Evolutionary conservation across 2,888 invertebrate species (phyloP).

Genomic region (Cheilosia impressa): DNA sequence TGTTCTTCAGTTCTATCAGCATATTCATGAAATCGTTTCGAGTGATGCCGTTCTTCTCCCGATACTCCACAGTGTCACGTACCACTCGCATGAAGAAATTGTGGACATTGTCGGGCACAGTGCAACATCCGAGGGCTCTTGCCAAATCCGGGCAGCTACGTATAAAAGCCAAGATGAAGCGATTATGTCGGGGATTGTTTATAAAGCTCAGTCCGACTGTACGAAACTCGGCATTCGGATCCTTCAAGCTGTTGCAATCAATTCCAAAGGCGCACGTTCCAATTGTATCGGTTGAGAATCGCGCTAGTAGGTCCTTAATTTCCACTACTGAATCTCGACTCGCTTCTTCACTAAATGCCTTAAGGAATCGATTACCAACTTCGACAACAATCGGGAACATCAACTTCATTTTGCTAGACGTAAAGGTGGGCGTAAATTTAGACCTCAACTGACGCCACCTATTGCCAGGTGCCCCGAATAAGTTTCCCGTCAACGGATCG

Average conservation of each 20-base stretch:
- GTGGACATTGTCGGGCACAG: constrained; percentile 77
- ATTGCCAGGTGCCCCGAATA: constrained; percentile 82
- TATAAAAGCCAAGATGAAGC: neutral
- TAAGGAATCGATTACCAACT: constrained; percentile 67
- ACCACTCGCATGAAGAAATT: constrained; percentile 84
- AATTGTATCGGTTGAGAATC: constrained; percentile 85
- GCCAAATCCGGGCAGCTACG: constrained; percentile 77
- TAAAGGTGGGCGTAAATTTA: constrained; percentile 78
- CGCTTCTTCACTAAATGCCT: constrained; percentile 4
- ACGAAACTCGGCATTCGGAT: constrained; percentile 82
- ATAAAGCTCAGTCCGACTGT: constrained; percentile 77
- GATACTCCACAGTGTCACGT: constrained; percentile 80
- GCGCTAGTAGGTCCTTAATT: constrained; percentile 82
- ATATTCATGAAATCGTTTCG: constrained; percentile 86
- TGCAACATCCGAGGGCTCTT: constrained; percentile 77
- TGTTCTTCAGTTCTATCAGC: constrained; percentile 84
- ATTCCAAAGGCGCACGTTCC: constrained; percentile 84
- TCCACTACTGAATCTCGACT: constrained; percentile 79
- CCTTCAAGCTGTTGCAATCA: constrained; percentile 83
- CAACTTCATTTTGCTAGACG: constrained; percentile 78
- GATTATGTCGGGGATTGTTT: neutral
- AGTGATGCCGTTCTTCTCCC: constrained; percentile 82
- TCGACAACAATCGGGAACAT: constrained; percentile 78
- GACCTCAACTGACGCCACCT: constrained; percentile 81
- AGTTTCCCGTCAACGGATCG: constrained; percentile 83